Evolutionary conservation across 2,113 vertebrate species (phyloP).

Genomic region (Bucco capensis): DNA sequence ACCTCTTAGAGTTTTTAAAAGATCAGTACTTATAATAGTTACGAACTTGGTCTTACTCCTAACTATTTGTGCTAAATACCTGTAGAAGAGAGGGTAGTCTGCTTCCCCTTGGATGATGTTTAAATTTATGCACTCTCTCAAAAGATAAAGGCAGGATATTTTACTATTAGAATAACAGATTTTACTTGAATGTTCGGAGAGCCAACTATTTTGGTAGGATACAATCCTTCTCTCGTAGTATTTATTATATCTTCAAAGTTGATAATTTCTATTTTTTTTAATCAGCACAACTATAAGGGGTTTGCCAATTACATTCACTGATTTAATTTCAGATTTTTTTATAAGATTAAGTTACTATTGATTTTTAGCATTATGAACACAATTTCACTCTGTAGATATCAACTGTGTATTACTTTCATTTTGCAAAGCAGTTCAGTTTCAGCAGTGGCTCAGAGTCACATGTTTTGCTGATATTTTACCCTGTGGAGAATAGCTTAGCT

Average conservation of each 20-base stretch:
- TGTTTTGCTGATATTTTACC: conserved; percentile 23
- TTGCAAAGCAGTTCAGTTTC: background rate
- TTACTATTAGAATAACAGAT: background rate
- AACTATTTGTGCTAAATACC: background rate
- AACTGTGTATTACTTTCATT: conserved; percentile 1
- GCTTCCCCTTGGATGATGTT: background rate
- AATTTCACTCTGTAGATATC: background rate
- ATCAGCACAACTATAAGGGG: background rate
- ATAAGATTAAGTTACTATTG: background rate
- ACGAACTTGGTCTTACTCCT: background rate
- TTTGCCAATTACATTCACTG: background rate
- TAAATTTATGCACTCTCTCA: background rate
- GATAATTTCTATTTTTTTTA: background rate
- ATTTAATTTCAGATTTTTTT: background rate
- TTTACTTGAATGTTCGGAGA: background rate
- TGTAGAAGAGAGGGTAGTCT: background rate
- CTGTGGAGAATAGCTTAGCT: background rate
- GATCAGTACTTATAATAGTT: background rate
- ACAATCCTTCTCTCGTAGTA: background rate
- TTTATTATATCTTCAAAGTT: background rate
- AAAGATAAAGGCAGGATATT: background rate
- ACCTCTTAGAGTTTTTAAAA: background rate
- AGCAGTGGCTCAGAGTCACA: rapidly evolving
- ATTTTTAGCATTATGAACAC: background rate
- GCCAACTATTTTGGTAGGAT: background rate